phyloP scores from a whole-genome alignment of 2,888 invertebrate species.

The Disparrhopalites patrizii region DNA sequence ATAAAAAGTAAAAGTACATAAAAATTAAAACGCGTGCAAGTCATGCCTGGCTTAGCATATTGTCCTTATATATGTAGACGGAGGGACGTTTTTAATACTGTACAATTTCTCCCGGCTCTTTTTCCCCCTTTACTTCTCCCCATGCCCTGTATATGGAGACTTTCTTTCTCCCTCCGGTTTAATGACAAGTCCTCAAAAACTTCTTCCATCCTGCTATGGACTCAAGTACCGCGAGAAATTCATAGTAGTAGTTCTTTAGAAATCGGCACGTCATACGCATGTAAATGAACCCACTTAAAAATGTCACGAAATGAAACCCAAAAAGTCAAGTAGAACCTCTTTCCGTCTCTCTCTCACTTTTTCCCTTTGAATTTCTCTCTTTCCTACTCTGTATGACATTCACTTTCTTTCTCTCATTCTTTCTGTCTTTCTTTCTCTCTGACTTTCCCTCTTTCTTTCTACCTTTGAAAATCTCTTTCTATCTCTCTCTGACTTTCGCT shows the following conservation, averaged over 20 bases:
- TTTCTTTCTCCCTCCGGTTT: not conserved
- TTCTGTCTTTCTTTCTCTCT: not conserved
- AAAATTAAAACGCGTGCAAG: slow-evolving; percentile 13
- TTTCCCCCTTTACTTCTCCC: not conserved
- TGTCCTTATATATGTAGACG: not conserved
- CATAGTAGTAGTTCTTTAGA: slow-evolving; percentile 34
- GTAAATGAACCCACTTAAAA: slow-evolving; percentile 41
- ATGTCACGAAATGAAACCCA: slow-evolving; percentile 25
- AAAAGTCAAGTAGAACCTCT: not conserved
- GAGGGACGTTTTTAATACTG: not conserved
- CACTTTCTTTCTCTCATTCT: not conserved
- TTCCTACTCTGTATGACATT: not conserved
- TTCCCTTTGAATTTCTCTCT: not conserved
- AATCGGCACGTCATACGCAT: slow-evolving; percentile 39
- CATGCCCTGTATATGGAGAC: not conserved
- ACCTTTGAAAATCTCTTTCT: not conserved
- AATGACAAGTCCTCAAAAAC: slow-evolving; percentile 1
- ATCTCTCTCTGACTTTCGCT: not conserved
- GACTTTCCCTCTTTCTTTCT: not conserved
- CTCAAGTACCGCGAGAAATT: slow-evolving; percentile 5
- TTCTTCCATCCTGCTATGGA: not conserved
- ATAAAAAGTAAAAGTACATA: not conserved
- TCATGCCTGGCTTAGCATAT: slow-evolving; percentile 10
- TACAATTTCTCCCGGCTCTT: not conserved
- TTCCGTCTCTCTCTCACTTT: not conserved